phyloP scores from a whole-genome alignment of 2,888 invertebrate species.

The Mantis religiosa region DNA sequence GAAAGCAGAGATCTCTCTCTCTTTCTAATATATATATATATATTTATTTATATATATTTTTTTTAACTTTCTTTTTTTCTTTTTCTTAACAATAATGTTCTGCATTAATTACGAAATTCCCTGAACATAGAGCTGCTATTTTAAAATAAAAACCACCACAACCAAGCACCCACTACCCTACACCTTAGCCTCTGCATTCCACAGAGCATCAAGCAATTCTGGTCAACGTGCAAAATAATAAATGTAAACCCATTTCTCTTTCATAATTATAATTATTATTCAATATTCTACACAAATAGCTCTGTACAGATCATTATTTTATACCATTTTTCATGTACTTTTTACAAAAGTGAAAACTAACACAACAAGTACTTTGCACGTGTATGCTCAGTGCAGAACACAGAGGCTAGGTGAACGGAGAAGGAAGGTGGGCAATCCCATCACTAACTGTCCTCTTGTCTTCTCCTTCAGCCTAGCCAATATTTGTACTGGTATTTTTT shows the following conservation, averaged over 20 bases:
- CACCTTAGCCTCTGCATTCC: constrained; percentile 19
- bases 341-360: constrained; percentile 37
- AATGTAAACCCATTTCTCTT: constrained; percentile 19
- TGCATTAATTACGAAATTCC: constrained; percentile 24
- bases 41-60: neutral
- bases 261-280: constrained; percentile 44
- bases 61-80: constrained; percentile 6
- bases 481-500: constrained; percentile 25
- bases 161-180: constrained; percentile 13
- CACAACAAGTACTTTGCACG: constrained; percentile 32
- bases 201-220: constrained; percentile 26
- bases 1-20: neutral
- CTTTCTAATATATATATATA: neutral
- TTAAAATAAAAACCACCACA: constrained; percentile 9
- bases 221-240: constrained; percentile 31
- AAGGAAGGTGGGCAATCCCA: constrained; percentile 8
- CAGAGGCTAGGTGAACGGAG: constrained; percentile 19
- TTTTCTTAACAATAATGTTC: constrained; percentile 22
- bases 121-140: constrained; percentile 24
- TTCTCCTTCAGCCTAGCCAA: constrained; percentile 17
- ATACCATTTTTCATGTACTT: constrained; percentile 34
- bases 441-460: constrained; percentile 11
- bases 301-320: constrained; percentile 52
- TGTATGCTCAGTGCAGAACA: constrained; percentile 22
- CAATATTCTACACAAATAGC: constrained; percentile 60